phyloP scores from a whole-genome alignment of 1,140 invertebrate genomes.

The Uloborus diversus region DNA sequence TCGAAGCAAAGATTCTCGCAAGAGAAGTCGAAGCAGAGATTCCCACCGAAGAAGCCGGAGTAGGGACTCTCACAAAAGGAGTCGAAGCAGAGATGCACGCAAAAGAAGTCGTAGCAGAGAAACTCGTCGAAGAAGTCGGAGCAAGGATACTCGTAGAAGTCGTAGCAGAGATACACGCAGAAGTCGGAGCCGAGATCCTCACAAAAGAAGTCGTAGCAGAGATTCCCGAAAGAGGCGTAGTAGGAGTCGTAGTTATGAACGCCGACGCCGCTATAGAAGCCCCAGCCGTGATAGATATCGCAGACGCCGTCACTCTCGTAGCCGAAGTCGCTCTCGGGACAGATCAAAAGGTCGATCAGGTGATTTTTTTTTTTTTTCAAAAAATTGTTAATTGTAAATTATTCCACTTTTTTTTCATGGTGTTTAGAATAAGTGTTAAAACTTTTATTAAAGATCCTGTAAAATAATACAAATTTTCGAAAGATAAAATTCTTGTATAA shows the following conservation, averaged over 20 bases:
- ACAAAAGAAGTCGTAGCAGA: constrained; percentile 3
- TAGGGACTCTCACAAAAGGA: not conserved
- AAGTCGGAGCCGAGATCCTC: not conserved
- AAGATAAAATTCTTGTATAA: no score
- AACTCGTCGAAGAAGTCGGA: no score
- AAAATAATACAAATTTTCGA: no score
- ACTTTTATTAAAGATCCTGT: no score
- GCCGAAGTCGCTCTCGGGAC: constrained; percentile 13
- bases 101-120: not conserved
- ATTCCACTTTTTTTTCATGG: no score
- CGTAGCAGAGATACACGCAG: not conserved
- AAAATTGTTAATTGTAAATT: not conserved
- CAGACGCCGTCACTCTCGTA: constrained; percentile 13
- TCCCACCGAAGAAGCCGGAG: not conserved
- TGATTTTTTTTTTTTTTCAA: not conserved
- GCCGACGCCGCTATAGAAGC: constrained; percentile 9
- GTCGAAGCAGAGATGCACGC: not conserved
- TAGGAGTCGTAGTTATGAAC: constrained; percentile 26
- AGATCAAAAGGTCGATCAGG: constrained; percentile 11
- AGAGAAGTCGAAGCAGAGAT: not conserved
- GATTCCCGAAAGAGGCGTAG: constrained; percentile 16
- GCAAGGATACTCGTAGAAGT: not conserved
- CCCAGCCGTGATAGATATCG: constrained; percentile 18
- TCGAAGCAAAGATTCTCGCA: not conserved
- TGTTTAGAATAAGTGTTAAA: no score